phyloP scores from a whole-genome alignment of 2,113 vertebrate species.

The Anarrhichthys ocellatus region DNA sequence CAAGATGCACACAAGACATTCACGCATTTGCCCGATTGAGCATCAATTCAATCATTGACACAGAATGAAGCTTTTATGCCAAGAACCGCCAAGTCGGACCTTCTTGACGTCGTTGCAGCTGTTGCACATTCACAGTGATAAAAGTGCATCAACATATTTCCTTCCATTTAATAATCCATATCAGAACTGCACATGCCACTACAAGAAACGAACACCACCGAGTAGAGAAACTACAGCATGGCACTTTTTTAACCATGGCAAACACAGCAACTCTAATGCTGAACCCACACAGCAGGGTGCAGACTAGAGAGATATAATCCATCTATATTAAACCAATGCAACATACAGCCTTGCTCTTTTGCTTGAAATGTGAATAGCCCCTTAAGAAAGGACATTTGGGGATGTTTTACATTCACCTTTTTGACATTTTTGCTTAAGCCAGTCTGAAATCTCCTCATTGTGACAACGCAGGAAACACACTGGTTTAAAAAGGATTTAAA shows the following conservation, averaged over 20 bases:
- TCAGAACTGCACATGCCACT: not conserved
- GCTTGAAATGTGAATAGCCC: not conserved
- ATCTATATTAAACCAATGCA: not conserved
- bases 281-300: constrained; percentile 11
- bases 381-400: not conserved
- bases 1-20: not conserved
- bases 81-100: not conserved
- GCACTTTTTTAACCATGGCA: too few relatives aligned
- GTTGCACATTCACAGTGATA: not conserved
- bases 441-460: constrained; percentile 4
- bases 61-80: not conserved
- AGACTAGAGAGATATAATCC: not conserved
- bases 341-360: not conserved
- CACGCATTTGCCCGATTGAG: not conserved
- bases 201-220: not conserved
- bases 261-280: constrained; percentile 18
- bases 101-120: not conserved
- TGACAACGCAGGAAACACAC: not conserved
- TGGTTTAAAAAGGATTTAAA: not conserved
- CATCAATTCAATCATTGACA: not conserved
- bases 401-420: constrained; percentile 38
- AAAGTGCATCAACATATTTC: not conserved
- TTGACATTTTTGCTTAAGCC: constrained; percentile 17
- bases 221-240: not conserved
- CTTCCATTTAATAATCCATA: constrained; percentile 19